These are phyloP conservation scores for Muntiacus muntjak DNA, from an alignment of 2,113 vertebrate species.

Conservation along the genomic window DNA sequence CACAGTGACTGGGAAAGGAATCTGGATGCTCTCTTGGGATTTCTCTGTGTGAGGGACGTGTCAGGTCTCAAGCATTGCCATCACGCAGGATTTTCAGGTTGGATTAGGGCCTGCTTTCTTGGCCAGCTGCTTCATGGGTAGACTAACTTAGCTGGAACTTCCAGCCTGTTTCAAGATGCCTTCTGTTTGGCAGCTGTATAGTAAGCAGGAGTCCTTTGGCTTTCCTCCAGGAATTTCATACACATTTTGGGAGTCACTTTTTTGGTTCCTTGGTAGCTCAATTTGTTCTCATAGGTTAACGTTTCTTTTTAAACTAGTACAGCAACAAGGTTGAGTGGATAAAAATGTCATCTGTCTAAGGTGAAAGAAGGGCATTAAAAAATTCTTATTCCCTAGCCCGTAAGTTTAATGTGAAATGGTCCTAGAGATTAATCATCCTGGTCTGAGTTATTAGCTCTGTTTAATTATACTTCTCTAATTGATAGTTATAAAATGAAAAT, in stretches of 20 bases:
- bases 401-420: slow-evolving; percentile 10
- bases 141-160: slow-evolving; percentile 32
- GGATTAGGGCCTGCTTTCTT: slow-evolving; percentile 7
- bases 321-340: neutral
- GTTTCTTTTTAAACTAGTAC: slow-evolving; percentile 28
- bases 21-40: neutral
- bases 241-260: neutral
- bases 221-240: slow-evolving; percentile 21
- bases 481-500: slow-evolving; percentile 27
- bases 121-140: neutral
- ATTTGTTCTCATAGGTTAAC: neutral
- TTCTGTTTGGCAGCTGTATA: neutral
- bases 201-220: neutral
- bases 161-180: slow-evolving; percentile 43
- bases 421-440: slow-evolving; percentile 18
- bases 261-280: slow-evolving; percentile 16
- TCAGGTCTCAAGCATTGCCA: neutral
- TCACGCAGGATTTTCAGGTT: slow-evolving; percentile 55
- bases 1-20: neutral
- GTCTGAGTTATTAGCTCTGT: slow-evolving; percentile 10
- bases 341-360: neutral
- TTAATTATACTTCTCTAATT: slow-evolving; percentile 20
- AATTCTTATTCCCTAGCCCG: neutral
- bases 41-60: neutral
- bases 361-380: neutral